Evolutionary conservation across 2,113 vertebrate species (phyloP).

Genomic region (Pteruthius melanotis): DNA sequence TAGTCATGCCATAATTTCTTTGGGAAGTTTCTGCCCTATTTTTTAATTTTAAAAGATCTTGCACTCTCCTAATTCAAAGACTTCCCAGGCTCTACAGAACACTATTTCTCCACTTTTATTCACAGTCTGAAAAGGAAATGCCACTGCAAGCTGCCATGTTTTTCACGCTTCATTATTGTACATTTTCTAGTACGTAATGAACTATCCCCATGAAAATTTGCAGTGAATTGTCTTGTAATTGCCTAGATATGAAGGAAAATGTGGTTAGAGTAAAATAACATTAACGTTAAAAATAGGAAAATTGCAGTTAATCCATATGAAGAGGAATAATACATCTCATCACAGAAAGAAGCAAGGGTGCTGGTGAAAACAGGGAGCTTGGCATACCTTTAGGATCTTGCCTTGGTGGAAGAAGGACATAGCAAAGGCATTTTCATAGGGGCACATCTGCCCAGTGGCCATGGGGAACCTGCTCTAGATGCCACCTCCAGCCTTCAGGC

Average conservation of each 20-base stretch:
- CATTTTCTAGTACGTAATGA: conserved; percentile 45
- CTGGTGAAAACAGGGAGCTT: not conserved
- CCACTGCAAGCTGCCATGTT: conserved; percentile 40
- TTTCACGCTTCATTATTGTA: conserved; percentile 53
- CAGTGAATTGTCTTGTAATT: conserved; percentile 60
- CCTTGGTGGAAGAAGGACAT: not conserved
- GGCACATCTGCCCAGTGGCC: not conserved
- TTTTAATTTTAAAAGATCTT: not conserved
- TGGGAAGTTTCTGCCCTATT: not conserved
- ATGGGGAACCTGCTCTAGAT: not conserved
- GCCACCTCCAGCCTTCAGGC: not conserved
- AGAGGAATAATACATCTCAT: not conserved
- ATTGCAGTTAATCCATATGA: conserved; percentile 34
- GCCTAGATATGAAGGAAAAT: conserved; percentile 33
- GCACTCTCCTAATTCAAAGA: not conserved
- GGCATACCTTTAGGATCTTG: not conserved
- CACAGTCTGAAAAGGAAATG: not conserved
- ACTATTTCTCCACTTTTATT: not conserved
- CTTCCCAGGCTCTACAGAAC: not conserved
- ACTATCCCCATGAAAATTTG: conserved; percentile 57
- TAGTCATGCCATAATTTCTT: not conserved
- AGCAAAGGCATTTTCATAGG: not conserved
- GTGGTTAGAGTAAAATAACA: conserved; percentile 43
- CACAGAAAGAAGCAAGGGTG: not conserved
- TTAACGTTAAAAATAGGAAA: conserved; percentile 48